Conservation (phyloP, 2,113 vertebrate species). For the Lanius ludovicianus region DNA sequence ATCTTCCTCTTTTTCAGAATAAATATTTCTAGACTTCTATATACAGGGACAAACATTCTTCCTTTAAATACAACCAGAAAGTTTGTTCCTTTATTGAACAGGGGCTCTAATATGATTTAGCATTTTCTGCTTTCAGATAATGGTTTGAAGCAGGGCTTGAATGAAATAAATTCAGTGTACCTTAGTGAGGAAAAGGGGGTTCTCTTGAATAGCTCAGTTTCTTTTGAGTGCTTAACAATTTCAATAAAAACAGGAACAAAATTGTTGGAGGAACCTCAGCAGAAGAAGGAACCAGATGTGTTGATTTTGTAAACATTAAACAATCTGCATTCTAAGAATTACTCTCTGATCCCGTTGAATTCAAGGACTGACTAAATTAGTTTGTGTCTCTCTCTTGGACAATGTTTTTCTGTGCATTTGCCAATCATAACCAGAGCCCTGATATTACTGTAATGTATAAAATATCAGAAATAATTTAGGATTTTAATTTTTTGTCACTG, state of each 20-base stretch:
- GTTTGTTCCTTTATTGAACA: background rate
- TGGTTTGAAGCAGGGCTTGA: background rate
- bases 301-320: background rate
- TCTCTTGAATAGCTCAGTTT: background rate
- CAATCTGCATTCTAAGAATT: background rate
- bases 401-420: background rate
- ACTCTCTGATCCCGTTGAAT: background rate
- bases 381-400: background rate
- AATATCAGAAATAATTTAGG: background rate
- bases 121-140: background rate
- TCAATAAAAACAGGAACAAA: background rate
- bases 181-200: background rate
- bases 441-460: background rate
- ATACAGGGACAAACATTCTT: background rate
- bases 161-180: background rate
- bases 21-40: background rate
- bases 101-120: background rate
- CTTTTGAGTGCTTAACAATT: background rate
- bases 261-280: background rate
- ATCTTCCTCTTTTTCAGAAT: background rate
- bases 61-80: background rate
- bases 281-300: constrained; percentile 14
- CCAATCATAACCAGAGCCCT: background rate
- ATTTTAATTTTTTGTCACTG: background rate
- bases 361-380: background rate